Conservation (phyloP, 2,113 vertebrate genomes). For the Climacteris rufus region DNA sequence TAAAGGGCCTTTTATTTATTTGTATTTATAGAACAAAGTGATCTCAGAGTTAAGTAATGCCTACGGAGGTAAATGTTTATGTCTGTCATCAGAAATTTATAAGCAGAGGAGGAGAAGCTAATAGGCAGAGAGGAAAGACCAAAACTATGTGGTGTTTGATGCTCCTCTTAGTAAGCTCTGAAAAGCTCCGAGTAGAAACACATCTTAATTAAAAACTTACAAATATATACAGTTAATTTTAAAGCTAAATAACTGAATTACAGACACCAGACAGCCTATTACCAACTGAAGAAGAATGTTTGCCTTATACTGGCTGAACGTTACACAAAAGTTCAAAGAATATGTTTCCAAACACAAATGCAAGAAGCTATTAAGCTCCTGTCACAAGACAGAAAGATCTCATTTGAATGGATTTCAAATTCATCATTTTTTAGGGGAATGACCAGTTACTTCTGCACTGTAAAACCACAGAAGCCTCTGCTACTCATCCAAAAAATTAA, state of each 20-base stretch:
- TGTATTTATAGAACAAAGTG: constrained; percentile 66
- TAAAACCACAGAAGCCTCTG: not conserved
- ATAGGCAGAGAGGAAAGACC: constrained; percentile 38
- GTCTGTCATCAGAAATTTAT: constrained; percentile 61
- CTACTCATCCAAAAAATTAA: not conserved
- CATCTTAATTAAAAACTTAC: constrained; percentile 47
- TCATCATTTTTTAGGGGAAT: constrained; percentile 5
- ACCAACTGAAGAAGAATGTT: constrained; percentile 45
- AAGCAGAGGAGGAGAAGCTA: constrained; percentile 56
- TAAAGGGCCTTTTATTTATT: constrained; percentile 63
- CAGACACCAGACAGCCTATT: constrained; percentile 50
- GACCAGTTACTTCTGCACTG: not conserved
- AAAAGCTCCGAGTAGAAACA: constrained; percentile 40
- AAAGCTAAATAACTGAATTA: constrained; percentile 62
- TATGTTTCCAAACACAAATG: constrained; percentile 54
- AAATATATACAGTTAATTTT: constrained; percentile 70
- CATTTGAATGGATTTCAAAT: constrained; percentile 45
- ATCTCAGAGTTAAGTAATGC: constrained; percentile 67
- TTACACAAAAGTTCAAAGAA: constrained; percentile 53
- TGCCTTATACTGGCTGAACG: constrained; percentile 29
- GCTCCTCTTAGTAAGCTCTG: constrained; percentile 50
- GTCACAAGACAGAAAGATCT: constrained; percentile 42
- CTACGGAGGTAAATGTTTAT: constrained; percentile 61
- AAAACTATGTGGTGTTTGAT: constrained; percentile 19
- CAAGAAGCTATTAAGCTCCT: constrained; percentile 53